These are phyloP conservation scores for Philypnodon macrostomus DNA, from an alignment of 2,797 vertebrate genomes.

Conservation along the genomic window DNA sequence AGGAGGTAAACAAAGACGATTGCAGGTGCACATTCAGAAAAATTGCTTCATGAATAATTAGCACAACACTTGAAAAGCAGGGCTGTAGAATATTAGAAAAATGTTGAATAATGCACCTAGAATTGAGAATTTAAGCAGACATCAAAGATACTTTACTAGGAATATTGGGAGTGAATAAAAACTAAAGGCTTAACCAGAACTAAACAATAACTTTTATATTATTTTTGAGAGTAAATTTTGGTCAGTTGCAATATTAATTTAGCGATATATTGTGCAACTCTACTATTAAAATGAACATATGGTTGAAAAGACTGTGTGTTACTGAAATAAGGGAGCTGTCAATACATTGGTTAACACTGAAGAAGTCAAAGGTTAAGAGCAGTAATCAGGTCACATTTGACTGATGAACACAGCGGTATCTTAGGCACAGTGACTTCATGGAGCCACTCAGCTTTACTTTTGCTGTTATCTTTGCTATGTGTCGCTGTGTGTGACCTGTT, in stretches of 20 bases:
- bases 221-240: too few relatives aligned
- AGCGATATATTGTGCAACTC: too few relatives aligned
- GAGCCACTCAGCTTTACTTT: conserved; percentile 17
- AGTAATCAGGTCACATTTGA: conserved; percentile 60
- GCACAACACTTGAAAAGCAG: conserved; percentile 54
- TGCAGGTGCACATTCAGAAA: conserved; percentile 52
- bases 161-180: too few relatives aligned
- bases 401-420: conserved; percentile 60
- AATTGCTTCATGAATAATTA: conserved; percentile 61
- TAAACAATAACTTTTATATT: too few relatives aligned
- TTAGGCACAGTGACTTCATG: conserved; percentile 25
- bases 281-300: conserved; percentile 22
- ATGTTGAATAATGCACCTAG: too few relatives aligned
- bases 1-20: conserved; percentile 37
- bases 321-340: conserved; percentile 34
- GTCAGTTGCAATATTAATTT: too few relatives aligned
- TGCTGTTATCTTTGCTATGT: conserved; percentile 9
- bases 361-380: conserved; percentile 69
- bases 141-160: too few relatives aligned
- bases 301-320: conserved; percentile 53
- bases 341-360: conserved; percentile 51
- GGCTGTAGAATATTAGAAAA: too few relatives aligned
- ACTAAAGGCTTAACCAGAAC: too few relatives aligned
- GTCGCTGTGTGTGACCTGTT: conserved; percentile 26
- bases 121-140: too few relatives aligned